A percentile compares a stretch with the other conserved stretches of the same genome.
phyloP scores from a whole-genome alignment of 2,888 invertebrate species.

The Pachliopta kotzebuea region DNA sequence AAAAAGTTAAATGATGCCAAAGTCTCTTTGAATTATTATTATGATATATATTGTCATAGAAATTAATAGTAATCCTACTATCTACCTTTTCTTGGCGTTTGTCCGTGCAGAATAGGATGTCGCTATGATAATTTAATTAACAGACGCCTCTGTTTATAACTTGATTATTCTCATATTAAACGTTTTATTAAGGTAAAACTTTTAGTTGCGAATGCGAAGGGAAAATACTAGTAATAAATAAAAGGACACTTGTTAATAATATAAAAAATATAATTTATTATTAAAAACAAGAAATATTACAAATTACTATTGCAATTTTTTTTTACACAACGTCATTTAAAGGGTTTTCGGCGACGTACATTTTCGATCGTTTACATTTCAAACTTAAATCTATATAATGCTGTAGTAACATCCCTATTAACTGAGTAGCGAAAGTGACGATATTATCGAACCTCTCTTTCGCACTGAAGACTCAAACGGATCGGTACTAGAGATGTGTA shows the following conservation, averaged over 20 bases:
- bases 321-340: slow-evolving; percentile 51
- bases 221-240: slow-evolving; percentile 24
- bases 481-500: slow-evolving; percentile 7
- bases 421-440: slow-evolving; percentile 3
- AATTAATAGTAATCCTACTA: too few relatives aligned
- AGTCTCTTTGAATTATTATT: too few relatives aligned
- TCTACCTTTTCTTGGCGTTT: too few relatives aligned
- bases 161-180: too few relatives aligned
- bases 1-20: too few relatives aligned
- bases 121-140: too few relatives aligned
- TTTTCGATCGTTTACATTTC: slow-evolving; percentile 49
- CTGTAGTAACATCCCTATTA: slow-evolving; percentile 41
- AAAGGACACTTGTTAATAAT: slow-evolving; percentile 33
- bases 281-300: slow-evolving; percentile 70
- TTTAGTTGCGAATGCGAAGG: too few relatives aligned
- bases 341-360: slow-evolving; percentile 49
- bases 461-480: neutral
- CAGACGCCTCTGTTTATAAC: too few relatives aligned
- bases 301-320: slow-evolving; percentile 56
- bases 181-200: too few relatives aligned
- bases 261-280: slow-evolving; percentile 79
- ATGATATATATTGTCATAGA: neutral
- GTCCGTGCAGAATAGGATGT: too few relatives aligned
- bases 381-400: slow-evolving; percentile 58
- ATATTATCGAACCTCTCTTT: slow-evolving; percentile 6